Base-by-base conservation (phyloP, 2,888 invertebrate species). In the Nomada flava region DNA sequence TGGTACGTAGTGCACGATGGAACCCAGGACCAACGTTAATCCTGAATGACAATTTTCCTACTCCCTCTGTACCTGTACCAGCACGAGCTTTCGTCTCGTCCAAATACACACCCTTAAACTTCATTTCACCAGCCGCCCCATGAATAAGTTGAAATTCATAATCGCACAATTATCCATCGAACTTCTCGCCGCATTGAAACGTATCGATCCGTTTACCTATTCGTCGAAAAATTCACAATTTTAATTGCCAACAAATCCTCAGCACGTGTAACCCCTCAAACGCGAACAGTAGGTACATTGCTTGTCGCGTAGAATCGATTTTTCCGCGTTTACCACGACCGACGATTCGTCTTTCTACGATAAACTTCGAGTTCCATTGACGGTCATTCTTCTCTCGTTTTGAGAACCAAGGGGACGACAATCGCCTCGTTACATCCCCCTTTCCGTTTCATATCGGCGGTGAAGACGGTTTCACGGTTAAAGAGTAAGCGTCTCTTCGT, bases 31-130 rank as follows among this genome's bases (percentile, higher is more conserved):
- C 73, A 79, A 81, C 79, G 81, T 81, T 81, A 79, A 81, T 81
- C 73, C 79, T 65, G 74, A 73, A 65, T 81, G 81, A 81, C 79
- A 81, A 81, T 81, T 81, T 81, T 81, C 79, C 65, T 60, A 65
- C 79, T 73, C 79, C 50, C 81, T 73, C 57, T 68, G 13, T n/a
- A 13, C 29, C 13, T 20, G 70, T 50, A 36, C 68, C 44, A 47
- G 26, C 65, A 65, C 57, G 60, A 29, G 69, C 68, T 69, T 47
- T 69, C 59, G 15, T 36, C 52, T 55, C 68, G 63, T 50, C 59
- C 44, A 23, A 60, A 7, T 63, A 42, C 44, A 57, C 50, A 9
- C 79, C 73, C 59, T 81, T 65, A 57, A 73, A 80, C 69, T 76
- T 73, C 64, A 50, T 64, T 80, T 55, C 65, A 20, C 23, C 26